A percentile compares a stretch with the other conserved stretches of the same genome.
These are phyloP conservation scores for Sarcophaga subvicina DNA, from an alignment of 2,888 invertebrate genomes.

Conservation along the genomic window DNA sequence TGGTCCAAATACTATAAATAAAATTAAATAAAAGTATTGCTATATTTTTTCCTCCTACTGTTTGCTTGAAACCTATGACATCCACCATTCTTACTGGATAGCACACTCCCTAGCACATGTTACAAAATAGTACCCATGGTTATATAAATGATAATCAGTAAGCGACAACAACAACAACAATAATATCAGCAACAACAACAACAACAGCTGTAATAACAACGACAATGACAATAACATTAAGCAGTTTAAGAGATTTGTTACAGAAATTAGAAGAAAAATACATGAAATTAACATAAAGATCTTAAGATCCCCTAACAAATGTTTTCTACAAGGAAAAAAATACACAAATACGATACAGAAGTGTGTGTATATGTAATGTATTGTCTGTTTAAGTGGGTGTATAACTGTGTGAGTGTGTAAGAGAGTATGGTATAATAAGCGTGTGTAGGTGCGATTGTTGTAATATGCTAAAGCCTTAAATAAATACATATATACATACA, in stretches of 20 bases:
- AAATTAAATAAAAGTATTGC: too few relatives aligned
- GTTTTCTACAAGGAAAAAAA: neutral
- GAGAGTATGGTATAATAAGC: neutral
- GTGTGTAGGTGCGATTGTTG: neutral
- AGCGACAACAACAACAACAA: neutral
- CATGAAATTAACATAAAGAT: constrained; percentile 34
- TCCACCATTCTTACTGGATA: neutral
- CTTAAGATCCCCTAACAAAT: constrained; percentile 10
- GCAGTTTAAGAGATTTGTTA: constrained; percentile 11
- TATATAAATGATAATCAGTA: neutral
- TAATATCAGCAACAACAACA: neutral
- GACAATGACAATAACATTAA: neutral
- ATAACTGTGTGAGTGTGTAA: neutral
- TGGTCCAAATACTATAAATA: too few relatives aligned
- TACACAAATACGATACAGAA: neutral
- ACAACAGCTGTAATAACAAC: neutral
- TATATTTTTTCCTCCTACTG: neutral
- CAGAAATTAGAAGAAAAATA: constrained; percentile 23
- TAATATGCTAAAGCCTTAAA: constrained; percentile 2
- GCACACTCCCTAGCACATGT: neutral
- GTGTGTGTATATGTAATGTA: neutral
- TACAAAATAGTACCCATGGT: neutral
- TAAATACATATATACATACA: constrained; percentile 5
- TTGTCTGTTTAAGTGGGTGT: neutral
- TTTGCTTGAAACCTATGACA: neutral